A percentile compares a stretch with the other conserved stretches of the same genome.
Evolutionary conservation across 2,888 invertebrate species (phyloP).

Genomic region (Chrysomela aeneicollis): DNA sequence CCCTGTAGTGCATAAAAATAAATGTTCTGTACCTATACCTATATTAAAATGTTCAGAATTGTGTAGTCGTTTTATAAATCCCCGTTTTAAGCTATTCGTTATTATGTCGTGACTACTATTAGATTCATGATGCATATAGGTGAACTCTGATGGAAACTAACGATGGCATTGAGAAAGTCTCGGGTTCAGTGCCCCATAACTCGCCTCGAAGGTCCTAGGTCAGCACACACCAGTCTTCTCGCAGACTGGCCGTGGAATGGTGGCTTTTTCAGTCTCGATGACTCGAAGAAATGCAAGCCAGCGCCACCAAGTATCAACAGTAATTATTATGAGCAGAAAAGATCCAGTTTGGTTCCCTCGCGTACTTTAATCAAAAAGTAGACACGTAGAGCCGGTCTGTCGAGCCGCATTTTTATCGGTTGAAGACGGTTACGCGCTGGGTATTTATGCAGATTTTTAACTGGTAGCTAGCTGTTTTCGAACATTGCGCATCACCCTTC

Average conservation of each 20-base stretch:
- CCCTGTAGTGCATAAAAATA: too few relatives aligned
- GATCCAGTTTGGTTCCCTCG: conserved; percentile 46
- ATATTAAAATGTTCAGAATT: too few relatives aligned
- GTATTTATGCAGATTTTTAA: conserved; percentile 45
- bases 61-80: too few relatives aligned
- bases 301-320: conserved; percentile 32
- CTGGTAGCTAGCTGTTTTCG: neutral
- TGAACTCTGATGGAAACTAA: neutral
- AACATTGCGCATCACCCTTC: too few relatives aligned
- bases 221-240: conserved; percentile 23
- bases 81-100: too few relatives aligned
- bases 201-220: conserved; percentile 23
- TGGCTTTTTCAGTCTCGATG: conserved; percentile 30
- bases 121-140: too few relatives aligned
- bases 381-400: conserved; percentile 39
- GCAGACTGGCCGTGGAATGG: conserved; percentile 26
- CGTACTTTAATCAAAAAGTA: conserved; percentile 44
- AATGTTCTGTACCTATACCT: too few relatives aligned
- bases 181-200: conserved; percentile 23
- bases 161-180: neutral
- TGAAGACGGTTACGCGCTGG: conserved; percentile 32
- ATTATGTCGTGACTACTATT: too few relatives aligned
- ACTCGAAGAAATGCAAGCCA: conserved; percentile 31
- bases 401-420: conserved; percentile 38
- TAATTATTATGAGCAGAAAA: conserved; percentile 37